Base-by-base conservation (phyloP, 2,113 vertebrate species). In the Jaculus jaculus region DNA sequence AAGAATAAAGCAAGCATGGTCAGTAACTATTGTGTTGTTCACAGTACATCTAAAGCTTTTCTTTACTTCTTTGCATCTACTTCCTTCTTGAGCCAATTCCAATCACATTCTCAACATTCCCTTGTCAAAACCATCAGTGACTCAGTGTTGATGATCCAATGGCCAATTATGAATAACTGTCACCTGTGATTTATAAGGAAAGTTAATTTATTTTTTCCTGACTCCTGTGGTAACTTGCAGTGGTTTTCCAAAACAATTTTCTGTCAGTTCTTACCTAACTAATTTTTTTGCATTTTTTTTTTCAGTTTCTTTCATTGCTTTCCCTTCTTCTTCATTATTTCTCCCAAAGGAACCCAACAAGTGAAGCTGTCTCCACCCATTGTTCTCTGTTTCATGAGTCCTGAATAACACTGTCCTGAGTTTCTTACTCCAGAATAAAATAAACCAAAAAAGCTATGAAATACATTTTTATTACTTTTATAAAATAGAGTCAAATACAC, bases 401-500 rank as follows among this genome's bases (percentile, higher is more conserved):
- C 28, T 34, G 39, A 0, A 51, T 20, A 77, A 10, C 58, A 23
- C 34, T 11, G 1, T 18, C 10, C 23, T 8, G 2, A 0, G n/a
- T 75, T 82, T 20, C 16, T 68, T 66, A 34, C 23, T 68, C 63
- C 17, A 34, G 3, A 54, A 47, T 47, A 47, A 47, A 47, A 47
- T 8, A 47, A 47, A 47, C 42, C 42, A 47, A 47, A 63, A 77
- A 78, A 51, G 4, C 10, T 54, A 54, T 65, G 5, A 51, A 78
- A 9, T 12, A 11, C 51, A 0, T 21, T 75, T 20, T 32, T 10
- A 39, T 47, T 26, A 30, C 13, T 51, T 20, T 23, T 26, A 65
- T 79, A 32, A 15, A 24, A n/a, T 84, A 65, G 54, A 84, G 42
- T 61, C 18, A 32, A 78, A 79, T 32, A n/a, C 37, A 71, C 63